phyloP scores from a whole-genome alignment of 2,797 vertebrate species.

The Myoxocephalus aenaeus region DNA sequence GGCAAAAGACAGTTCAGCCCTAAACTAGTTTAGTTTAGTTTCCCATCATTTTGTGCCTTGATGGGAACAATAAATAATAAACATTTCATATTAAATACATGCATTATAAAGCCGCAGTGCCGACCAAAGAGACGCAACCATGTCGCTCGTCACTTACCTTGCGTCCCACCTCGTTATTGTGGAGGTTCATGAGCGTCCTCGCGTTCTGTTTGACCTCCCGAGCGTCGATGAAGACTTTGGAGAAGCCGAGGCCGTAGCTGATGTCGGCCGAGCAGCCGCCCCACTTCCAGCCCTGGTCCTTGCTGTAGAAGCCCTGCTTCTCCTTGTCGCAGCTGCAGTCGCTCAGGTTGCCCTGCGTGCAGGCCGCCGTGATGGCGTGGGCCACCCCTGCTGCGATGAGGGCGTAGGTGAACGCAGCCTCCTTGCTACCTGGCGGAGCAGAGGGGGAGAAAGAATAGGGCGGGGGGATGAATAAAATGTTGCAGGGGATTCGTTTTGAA shows the following conservation, averaged over 20 bases:
- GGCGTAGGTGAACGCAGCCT: conserved; percentile 96
- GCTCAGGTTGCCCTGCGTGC: conserved; percentile 96
- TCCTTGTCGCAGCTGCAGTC: conserved; percentile 98
- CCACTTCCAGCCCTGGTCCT: conserved; percentile 97
- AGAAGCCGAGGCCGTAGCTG: conserved; percentile 94
- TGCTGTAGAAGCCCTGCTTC: conserved; percentile 97
- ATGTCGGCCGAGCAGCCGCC: conserved; percentile 98
- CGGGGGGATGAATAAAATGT: conserved; percentile 37
- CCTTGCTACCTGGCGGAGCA: conserved; percentile 89
- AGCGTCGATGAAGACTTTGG: conserved; percentile 96
- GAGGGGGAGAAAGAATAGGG: background rate
- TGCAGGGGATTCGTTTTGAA: background rate
- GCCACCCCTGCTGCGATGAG: conserved; percentile 96
- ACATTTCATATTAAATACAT: too few species aligned
- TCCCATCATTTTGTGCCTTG: background rate
- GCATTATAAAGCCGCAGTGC: too few species aligned
- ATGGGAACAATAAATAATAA: background rate
- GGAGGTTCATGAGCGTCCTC: conserved; percentile 97
- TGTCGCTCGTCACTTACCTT: conserved; percentile 87
- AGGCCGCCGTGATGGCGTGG: conserved; percentile 94
- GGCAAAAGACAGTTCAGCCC: conserved; percentile 43
- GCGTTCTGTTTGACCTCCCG: conserved; percentile 97
- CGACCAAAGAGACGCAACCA: background rate
- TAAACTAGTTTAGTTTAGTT: background rate
- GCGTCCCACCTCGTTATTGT: conserved; percentile 96